phyloP scores from a whole-genome alignment of 2,888 invertebrate species.

The Mythimna vitellina region DNA sequence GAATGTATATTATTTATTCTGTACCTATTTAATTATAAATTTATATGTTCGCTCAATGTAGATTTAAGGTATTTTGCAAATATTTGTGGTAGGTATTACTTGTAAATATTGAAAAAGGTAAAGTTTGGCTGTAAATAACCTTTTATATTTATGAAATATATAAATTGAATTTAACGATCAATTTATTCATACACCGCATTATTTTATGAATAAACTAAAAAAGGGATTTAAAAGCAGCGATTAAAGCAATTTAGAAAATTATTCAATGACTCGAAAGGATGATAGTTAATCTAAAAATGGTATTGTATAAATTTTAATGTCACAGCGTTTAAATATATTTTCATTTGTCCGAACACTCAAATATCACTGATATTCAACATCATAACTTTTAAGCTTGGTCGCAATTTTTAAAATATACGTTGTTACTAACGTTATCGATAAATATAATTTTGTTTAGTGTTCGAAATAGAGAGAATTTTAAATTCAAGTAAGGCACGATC shows the following conservation, averaged over 20 bases:
- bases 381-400: not conserved
- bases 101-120: constrained; percentile 3
- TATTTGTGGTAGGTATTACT: not conserved
- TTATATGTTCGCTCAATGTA: not conserved
- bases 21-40: not conserved
- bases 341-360: constrained; percentile 10
- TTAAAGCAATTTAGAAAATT: constrained; percentile 37
- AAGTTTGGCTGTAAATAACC: not conserved
- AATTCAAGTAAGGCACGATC: not conserved
- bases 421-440: not conserved
- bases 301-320: constrained; percentile 4
- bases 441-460: not conserved
- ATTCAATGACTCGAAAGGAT: constrained; percentile 30
- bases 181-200: constrained; percentile 30
- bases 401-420: not conserved
- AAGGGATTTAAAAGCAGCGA: constrained; percentile 33
- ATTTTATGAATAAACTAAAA: constrained; percentile 31
- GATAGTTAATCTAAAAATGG: constrained; percentile 20
- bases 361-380: not conserved
- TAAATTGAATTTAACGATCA: constrained; percentile 16
- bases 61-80: not conserved
- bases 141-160: constrained; percentile 1
- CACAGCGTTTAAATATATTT: constrained; percentile 12
- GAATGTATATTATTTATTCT: not conserved
- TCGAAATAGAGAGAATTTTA: not conserved